Conservation (phyloP, 2,113 vertebrate species). For the Oreochromis spilurus region DNA sequence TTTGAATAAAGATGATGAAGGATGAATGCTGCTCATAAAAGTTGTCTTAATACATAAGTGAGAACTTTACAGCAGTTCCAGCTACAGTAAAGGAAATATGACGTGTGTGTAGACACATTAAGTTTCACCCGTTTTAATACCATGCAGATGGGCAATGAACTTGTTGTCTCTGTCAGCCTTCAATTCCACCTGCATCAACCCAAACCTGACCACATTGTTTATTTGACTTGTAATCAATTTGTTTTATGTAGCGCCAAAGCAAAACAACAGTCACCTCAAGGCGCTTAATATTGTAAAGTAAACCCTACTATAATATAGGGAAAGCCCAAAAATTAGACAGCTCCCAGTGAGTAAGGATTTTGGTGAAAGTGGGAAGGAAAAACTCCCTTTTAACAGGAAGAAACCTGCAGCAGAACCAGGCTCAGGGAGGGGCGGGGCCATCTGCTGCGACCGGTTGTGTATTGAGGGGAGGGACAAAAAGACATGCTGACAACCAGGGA, state of each 20-base stretch:
- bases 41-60: neutral
- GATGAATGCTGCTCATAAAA: neutral
- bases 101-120: neutral
- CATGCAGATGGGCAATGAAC: neutral
- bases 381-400: neutral
- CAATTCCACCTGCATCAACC: neutral
- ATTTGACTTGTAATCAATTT: neutral
- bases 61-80: neutral
- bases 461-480: neutral
- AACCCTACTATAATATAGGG: neutral
- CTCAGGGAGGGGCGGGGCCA: neutral
- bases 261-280: neutral
- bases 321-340: neutral
- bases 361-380: neutral
- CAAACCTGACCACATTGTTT: neutral
- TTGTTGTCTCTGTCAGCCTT: neutral
- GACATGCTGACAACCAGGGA: neutral
- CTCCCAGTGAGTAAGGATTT: neutral
- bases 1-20: neutral
- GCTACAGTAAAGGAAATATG: neutral
- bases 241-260: neutral
- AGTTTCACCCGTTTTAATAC: neutral
- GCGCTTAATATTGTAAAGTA: neutral
- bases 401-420: neutral
- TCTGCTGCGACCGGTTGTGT: neutral